Percentiles rank a stretch among this genome's conserved stretches.
Evolutionary conservation across 2,797 vertebrate species (phyloP).

Genomic region (Kryptopterus vitreolus): DNA sequence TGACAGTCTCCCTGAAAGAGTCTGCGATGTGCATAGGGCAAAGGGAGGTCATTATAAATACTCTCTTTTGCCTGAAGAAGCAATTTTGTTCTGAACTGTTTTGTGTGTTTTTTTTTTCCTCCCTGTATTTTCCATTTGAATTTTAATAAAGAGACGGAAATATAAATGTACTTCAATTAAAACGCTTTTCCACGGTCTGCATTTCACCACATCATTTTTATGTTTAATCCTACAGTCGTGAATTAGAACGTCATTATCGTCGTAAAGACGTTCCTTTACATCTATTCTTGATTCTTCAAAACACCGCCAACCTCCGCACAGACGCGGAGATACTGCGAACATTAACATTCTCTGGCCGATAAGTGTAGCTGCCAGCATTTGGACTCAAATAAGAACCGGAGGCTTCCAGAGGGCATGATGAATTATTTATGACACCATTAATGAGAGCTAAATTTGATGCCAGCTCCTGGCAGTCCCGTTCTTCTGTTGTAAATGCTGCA

Average conservation of each 20-base stretch:
- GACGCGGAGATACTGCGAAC: not conserved
- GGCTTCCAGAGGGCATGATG: conserved; percentile 38
- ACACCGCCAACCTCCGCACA: not conserved
- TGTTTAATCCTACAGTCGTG: not conserved
- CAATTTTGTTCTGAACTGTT: too few species aligned
- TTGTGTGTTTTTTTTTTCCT: too few species aligned
- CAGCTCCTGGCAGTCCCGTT: conserved; percentile 37
- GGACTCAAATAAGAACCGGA: conserved; percentile 37
- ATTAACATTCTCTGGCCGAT: conserved; percentile 38
- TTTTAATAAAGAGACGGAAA: too few species aligned
- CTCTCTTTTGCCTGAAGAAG: too few species aligned
- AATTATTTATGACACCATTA: conserved; percentile 55
- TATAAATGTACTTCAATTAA: too few species aligned
- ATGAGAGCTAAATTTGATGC: conserved; percentile 53
- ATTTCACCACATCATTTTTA: too few species aligned
- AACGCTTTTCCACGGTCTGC: too few species aligned
- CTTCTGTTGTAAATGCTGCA: conserved; percentile 18
- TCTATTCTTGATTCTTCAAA: not conserved
- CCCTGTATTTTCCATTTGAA: too few species aligned
- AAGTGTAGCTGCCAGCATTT: conserved; percentile 30
- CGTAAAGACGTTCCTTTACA: not conserved
- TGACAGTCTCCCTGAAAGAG: too few species aligned
- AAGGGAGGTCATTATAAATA: too few species aligned
- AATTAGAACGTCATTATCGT: not conserved
- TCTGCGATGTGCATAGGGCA: too few species aligned